Conservation (phyloP, 2,113 vertebrate genomes). For the Capreolus pygargus region DNA sequence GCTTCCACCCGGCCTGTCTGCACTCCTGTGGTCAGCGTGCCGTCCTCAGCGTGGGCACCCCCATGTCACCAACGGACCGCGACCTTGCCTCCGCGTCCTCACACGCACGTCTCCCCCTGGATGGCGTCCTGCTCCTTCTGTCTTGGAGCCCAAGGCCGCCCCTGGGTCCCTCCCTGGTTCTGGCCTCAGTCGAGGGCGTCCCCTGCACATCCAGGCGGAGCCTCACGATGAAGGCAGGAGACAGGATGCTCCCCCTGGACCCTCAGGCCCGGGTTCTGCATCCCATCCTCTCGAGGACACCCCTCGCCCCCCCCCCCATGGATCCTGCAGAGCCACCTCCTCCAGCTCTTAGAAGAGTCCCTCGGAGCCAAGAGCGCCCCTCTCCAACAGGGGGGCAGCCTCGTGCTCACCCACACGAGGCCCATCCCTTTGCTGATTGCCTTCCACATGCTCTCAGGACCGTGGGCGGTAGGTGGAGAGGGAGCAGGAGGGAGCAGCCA, state of each 20-base stretch:
- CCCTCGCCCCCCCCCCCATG: rapidly evolving
- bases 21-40: no score
- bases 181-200: rapidly evolving
- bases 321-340: not conserved
- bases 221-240: not conserved
- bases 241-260: not conserved
- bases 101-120: not conserved
- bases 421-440: not conserved
- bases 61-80: rapidly evolving
- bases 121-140: not conserved
- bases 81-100: not conserved
- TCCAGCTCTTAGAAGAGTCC: no score
- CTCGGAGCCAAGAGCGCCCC: rapidly evolving
- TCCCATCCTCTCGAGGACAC: not conserved
- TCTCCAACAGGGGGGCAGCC: rapidly evolving
- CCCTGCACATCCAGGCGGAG: no score
- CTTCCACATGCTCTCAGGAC: not conserved
- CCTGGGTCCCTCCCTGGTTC: rapidly evolving
- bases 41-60: rapidly evolving
- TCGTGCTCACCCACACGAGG: not conserved
- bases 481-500: not conserved
- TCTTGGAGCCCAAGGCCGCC: not conserved
- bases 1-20: rapidly evolving
- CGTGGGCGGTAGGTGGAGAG: no score
- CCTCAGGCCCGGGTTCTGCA: not conserved